Conservation (phyloP, 2,888 invertebrate species). For the Cerceris ruficornis region DNA sequence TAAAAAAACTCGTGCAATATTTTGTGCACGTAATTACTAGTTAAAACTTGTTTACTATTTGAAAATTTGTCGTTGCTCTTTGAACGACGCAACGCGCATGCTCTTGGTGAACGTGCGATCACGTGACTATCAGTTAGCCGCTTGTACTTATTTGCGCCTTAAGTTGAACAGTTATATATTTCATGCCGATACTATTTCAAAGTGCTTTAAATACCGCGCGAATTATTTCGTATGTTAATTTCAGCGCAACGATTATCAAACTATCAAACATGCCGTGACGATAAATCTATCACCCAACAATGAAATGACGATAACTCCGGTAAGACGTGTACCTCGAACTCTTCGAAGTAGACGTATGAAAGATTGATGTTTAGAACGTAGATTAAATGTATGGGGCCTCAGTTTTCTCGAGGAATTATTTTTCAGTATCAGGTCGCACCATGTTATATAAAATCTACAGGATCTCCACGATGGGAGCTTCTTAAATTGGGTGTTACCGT, state of each 20-base stretch:
- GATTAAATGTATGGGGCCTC: too few relatives aligned
- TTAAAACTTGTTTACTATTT: too few relatives aligned
- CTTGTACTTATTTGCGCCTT: too few relatives aligned
- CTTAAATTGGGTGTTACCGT: conserved; percentile 60
- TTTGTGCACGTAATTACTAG: too few relatives aligned
- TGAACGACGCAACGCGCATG: too few relatives aligned
- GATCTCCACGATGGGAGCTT: conserved; percentile 61
- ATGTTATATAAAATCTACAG: conserved; percentile 64
- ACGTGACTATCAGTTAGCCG: too few relatives aligned
- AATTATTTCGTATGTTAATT: conserved; percentile 25
- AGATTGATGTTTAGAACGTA: too few relatives aligned
- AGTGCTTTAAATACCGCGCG: not conserved
- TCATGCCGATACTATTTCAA: not conserved
- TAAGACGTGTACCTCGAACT: conserved; percentile 46
- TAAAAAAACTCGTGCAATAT: too few relatives aligned
- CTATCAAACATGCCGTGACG: conserved; percentile 65
- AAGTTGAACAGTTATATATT: too few relatives aligned
- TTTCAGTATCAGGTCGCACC: conserved; percentile 65
- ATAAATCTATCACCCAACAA: conserved; percentile 63
- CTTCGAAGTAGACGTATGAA: not conserved
- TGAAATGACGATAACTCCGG: conserved; percentile 73
- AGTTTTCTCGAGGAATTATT: conserved; percentile 47
- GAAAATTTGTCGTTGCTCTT: too few relatives aligned
- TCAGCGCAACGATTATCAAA: conserved; percentile 57
- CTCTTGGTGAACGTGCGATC: too few relatives aligned